Evolutionary conservation across 1,140 invertebrate species (phyloP).

Genomic region (Nymphalis io): DNA sequence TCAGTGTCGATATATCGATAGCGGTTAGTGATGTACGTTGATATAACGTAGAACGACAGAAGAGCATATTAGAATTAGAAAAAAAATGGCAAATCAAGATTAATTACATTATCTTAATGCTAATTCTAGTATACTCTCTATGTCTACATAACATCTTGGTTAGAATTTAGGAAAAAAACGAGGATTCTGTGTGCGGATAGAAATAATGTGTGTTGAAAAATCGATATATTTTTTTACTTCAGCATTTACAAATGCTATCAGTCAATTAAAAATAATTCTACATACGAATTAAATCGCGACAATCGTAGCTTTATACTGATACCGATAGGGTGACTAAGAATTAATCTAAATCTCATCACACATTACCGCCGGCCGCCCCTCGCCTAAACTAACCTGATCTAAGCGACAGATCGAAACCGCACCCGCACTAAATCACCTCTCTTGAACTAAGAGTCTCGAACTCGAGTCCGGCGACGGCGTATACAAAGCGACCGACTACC

Average conservation of each 20-base stretch:
- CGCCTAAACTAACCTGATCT: slow-evolving; percentile 5
- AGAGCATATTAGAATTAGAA: not conserved
- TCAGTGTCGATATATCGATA: slow-evolving; percentile 2
- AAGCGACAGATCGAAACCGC: slow-evolving; percentile 3
- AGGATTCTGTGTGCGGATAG: not conserved
- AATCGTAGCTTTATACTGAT: not conserved
- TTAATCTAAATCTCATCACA: not conserved
- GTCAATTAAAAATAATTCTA: no score
- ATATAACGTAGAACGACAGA: not conserved
- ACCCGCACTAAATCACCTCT: not conserved
- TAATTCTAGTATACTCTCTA: slow-evolving; percentile 9
- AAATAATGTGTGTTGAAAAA: slow-evolving; percentile 1
- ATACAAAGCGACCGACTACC: not conserved
- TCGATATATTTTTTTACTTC: not conserved
- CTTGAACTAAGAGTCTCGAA: not conserved
- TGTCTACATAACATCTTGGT: no score
- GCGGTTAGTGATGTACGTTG: not conserved
- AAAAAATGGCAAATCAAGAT: not conserved
- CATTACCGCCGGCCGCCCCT: not conserved
- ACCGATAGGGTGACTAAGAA: not conserved
- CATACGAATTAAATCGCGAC: no score
- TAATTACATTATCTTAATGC: slow-evolving; percentile 1
- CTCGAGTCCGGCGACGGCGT: no score
- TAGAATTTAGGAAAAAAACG: not conserved
- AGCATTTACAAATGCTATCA: no score